A percentile compares a stretch with the other conserved stretches of the same genome.
phyloP scores from a whole-genome alignment of 1,140 invertebrate genomes.

The Drosophila ananassae region DNA sequence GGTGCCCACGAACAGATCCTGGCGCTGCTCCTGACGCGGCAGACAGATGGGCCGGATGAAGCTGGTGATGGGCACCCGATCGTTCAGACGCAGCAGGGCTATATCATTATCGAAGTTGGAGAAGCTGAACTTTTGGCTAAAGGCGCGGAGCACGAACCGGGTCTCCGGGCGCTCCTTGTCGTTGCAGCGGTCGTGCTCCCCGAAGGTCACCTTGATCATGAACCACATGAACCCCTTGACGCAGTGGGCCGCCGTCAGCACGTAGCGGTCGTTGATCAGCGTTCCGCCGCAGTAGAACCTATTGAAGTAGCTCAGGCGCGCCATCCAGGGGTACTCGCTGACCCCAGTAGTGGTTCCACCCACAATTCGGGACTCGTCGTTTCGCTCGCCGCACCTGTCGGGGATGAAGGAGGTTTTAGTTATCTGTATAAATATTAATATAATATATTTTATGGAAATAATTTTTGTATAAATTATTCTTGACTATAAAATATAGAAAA shows the following conservation, averaged over 20 bases:
- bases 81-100: slow-evolving; percentile 90
- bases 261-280: slow-evolving; percentile 92
- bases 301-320: slow-evolving; percentile 90
- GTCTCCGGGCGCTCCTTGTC: slow-evolving; percentile 89
- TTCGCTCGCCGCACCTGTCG: slow-evolving; percentile 90
- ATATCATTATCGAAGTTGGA: slow-evolving; percentile 94
- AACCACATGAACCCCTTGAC: slow-evolving; percentile 95
- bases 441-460: too few species aligned
- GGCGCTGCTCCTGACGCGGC: slow-evolving; percentile 87
- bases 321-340: slow-evolving; percentile 94
- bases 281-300: slow-evolving; percentile 94
- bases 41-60: slow-evolving; percentile 92
- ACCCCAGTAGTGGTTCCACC: slow-evolving; percentile 87
- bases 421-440: too few species aligned
- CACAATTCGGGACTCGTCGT: slow-evolving; percentile 91
- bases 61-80: slow-evolving; percentile 89
- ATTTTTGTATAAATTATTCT: too few species aligned
- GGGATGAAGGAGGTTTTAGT: not conserved
- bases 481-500: too few species aligned
- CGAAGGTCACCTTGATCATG: slow-evolving; percentile 94
- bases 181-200: slow-evolving; percentile 92
- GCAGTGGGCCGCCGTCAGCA: slow-evolving; percentile 92
- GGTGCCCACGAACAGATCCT: slow-evolving; percentile 86
- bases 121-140: slow-evolving; percentile 91
- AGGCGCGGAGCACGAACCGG: slow-evolving; percentile 89